Evolutionary conservation across 2,888 invertebrate genomes (phyloP), one percentile per base, ranked within the genome.

Genomic region (Coelinius sp.): DNA sequence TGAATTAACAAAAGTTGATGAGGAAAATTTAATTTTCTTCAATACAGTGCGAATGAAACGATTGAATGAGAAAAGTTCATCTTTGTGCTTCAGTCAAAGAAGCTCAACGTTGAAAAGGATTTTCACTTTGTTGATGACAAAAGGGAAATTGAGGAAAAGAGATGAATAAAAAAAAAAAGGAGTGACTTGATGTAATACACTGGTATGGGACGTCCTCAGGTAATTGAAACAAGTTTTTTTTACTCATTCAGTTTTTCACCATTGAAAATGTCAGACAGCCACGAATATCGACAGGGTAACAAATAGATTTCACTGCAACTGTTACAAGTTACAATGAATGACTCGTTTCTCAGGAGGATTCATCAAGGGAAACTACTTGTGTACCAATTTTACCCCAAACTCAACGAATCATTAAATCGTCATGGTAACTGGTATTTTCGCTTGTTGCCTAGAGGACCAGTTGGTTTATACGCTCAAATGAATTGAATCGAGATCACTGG

Each of bases 391-490:
- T 20, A 10, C 27, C 49, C 49, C 52, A n/a, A 17, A 31, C 59
- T 59, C 68, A 38, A 44, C 70, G 70, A 71, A 73, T 70, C 71
- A 70, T 67, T 65, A 70, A 70, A 71, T 73, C 56, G 67, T 67
- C 73, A 71, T 75, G 73, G 75, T 71, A 76, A 76, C 76, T 75
- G 41, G 49, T 67, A 63, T 59, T 70, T 71, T 71, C 71, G 73
- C 66, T 38, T 68, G 68, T 67, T 67, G 68, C 75, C 68, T 68
- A 25, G 38, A 73, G 66, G 73, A 64, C 67, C 74, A 68, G 67
- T 67, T n/a, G n/a, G n/a, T n/a, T 17, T 59, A 27, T 8, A 31
- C 46, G 62, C 24, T 52, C 52, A 53, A 41, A 41, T 41, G n/a
- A 1, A n/a, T 41, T 41, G n/a, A 41, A 41, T 41, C n/a, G n/a